Evolutionary conservation across 1,140 invertebrate genomes (phyloP), one percentile per base, ranked within the genome.

Genomic region (Drosophila quadrilineata): DNA sequence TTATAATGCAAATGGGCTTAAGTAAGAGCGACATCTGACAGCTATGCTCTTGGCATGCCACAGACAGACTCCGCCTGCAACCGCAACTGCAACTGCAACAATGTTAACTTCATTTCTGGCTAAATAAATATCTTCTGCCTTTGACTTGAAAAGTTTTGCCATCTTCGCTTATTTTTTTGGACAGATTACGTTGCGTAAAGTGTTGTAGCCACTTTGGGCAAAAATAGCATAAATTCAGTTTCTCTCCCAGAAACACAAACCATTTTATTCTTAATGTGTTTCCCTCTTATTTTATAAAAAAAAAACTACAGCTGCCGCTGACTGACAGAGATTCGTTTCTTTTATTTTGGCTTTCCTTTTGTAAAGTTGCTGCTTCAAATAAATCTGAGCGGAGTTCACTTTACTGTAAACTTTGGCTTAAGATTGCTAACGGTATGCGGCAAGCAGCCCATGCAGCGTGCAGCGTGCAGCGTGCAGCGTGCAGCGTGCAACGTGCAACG

Each of bases 261-360:
- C n/a, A n/a, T n/a, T 79, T 74, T 79, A 73, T 50, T 64, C 72
- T 69, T 70, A 82, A 80, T 67, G 53, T 75, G 65, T 71, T 80
- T 75, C 70, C 54, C 71, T 75, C 72, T 77, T 70, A 65, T 41
- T 46, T 65, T 45, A 71, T 48, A 19, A n/a, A 33, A 72, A 46
- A 22, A 24, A 40, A 43, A 53, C 68, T 35, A 35, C 59, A 58
- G 35, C 53, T 35, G 60, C 41, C 29, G 29, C 19, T 33, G 53
- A 58, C 53, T 65, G 64, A 54, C 64, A 67, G 21, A 60, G 41
- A 45, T 63, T 31, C 45, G 33, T 10, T 38, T 53, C 56, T 75
- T 9, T 36, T 45, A 16, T 12, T n/a, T 48, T 28, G 6, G 9
- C 2, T 2, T 28, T 45, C 21, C 22, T 12, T 12, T 9, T 46